These are phyloP conservation scores for Morinoia aosen DNA, from an alignment of 2,888 invertebrate genomes.

Conservation along the genomic window DNA sequence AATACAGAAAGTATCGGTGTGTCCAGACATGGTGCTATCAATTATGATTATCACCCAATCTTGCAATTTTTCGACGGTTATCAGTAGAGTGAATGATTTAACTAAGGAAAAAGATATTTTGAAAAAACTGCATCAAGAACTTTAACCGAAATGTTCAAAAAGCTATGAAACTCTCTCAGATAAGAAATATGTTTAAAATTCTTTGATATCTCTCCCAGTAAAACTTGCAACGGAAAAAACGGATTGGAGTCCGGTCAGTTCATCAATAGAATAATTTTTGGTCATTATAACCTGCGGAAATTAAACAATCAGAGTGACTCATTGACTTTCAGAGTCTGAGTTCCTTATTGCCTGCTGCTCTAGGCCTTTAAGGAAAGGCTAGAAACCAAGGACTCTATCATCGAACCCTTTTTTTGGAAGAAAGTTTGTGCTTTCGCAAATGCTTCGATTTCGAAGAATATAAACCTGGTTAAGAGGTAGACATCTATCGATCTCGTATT, in stretches of 20 bases:
- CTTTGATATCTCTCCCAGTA: not conserved
- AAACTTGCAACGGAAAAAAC: not conserved
- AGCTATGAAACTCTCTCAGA: not conserved
- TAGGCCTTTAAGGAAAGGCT: not conserved
- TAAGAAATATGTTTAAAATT: not conserved
- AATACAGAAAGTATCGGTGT: not conserved
- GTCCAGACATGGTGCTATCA: not conserved
- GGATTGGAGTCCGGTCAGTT: not conserved
- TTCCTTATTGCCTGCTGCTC: not conserved
- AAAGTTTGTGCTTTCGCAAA: not conserved
- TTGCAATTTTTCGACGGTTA: slow-evolving; percentile 41
- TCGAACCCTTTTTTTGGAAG: not conserved
- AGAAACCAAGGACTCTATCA: not conserved
- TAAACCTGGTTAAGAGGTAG: not conserved
- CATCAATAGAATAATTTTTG: not conserved
- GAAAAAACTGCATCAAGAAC: not conserved
- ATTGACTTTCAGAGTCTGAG: too few relatives aligned
- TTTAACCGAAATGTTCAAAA: not conserved
- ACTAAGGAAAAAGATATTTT: not conserved
- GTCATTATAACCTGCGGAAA: not conserved
- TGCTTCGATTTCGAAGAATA: not conserved
- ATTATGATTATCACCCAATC: slow-evolving; percentile 53
- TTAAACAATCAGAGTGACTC: too few relatives aligned
- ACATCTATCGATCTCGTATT: not conserved
- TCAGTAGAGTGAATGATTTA: not conserved